Evolutionary conservation across 2,113 vertebrate species (phyloP).

Genomic region (Dasyprocta punctata): DNA sequence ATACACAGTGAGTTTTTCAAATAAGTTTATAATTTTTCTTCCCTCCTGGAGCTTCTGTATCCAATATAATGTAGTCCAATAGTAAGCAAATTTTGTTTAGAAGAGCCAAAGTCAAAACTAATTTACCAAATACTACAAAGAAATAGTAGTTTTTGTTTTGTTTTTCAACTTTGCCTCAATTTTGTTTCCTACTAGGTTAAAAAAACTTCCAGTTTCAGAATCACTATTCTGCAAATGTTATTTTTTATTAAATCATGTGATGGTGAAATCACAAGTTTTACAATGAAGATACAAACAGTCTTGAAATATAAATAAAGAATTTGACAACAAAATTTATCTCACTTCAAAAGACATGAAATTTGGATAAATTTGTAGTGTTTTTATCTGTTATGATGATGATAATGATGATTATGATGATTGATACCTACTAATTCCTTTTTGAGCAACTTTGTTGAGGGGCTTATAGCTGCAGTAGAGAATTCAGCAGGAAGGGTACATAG

Average conservation of each 20-base stretch:
- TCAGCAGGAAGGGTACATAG: not conserved
- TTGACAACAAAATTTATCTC: not conserved
- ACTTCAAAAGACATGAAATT: not conserved
- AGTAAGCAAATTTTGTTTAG: not conserved
- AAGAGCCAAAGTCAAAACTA: not conserved
- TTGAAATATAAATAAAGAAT: not conserved
- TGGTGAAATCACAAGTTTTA: not conserved
- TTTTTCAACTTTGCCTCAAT: not conserved
- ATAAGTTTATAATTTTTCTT: not conserved
- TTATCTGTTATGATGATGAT: not conserved
- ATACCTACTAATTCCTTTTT: not conserved
- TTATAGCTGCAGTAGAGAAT: not conserved
- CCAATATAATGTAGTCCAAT: not conserved
- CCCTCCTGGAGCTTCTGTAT: not conserved
- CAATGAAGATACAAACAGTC: not conserved
- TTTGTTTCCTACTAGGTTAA: too few relatives aligned
- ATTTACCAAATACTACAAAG: not conserved
- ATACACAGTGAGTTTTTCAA: not conserved
- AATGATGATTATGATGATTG: not conserved
- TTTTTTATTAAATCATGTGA: not conserved
- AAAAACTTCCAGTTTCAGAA: not conserved
- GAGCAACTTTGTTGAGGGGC: not conserved
- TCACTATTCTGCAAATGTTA: not conserved
- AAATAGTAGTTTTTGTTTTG: not conserved
- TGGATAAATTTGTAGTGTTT: not conserved